Evolutionary conservation across 2,888 invertebrate genomes (phyloP), one percentile per base, ranked within the genome.

Genomic region (Hymenopus coronatus): DNA sequence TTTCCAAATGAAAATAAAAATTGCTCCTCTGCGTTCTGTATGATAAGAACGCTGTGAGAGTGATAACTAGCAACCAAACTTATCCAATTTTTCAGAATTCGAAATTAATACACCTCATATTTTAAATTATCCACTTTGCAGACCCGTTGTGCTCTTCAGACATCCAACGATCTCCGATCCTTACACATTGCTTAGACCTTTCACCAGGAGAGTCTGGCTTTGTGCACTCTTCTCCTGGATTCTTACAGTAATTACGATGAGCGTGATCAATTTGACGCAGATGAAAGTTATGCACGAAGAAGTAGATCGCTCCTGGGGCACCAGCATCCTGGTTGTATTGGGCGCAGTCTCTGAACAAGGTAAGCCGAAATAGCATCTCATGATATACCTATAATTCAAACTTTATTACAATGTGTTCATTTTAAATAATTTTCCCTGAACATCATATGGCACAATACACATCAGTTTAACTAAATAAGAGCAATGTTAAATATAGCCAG

Each of bases 261-360:
- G 27, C 12, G 6, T 87, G 1, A 82, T 87, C 12, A 87, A 82
- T 14, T 82, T 82, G 82, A 8, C 82, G 14, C 82, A 87, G 40
- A 33, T n/a, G 33, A 82, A 33, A 9, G 82, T 14, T 25, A n/a
- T 82, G 82, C 1, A 30, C 27, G 15, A 82, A 25, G 25, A 12
- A 1, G 27, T 82, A 8, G 33, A 87, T 12, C 82, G n/a, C 12
- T 82, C 87, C n/a, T 82, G 82, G 87, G 27, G 82, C 82, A 82
- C 87, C 28, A 87, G 25, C 25, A 12, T 87, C 25, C 33, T 87
- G 2, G 40, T 82, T 27, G 33, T 82, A 25, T 14, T 70, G 15
- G 82, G 87, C 12, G 87, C 87, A 20, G 33, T 87, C n/a, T n/a
- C 87, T n/a, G 87, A 87, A 33, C 87, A 87, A 70, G 87, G 87